Base-by-base conservation (phyloP, 1,140 invertebrate genomes). In the Drosophila athabasca region DNA sequence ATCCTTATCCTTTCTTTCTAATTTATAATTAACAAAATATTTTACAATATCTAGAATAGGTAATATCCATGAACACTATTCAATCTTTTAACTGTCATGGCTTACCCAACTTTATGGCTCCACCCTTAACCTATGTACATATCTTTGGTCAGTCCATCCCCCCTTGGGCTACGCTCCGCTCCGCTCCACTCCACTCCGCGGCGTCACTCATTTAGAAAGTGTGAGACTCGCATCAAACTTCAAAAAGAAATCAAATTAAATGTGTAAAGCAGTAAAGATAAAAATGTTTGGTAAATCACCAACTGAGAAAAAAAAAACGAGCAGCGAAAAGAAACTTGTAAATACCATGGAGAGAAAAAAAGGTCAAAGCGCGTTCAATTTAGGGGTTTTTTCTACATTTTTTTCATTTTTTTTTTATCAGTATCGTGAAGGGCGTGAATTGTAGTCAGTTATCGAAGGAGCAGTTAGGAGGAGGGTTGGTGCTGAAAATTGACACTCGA, bases 231-330 rank as follows among this genome's bases (percentile, higher is more conserved):
- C 83, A 83, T 88, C 84, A 83, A 88, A 88, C 83, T 88, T 88
- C 83, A 88, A 88, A 89, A 89, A 88, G 79, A 88, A 88, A 88
- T 88, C 83, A 88, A 88, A 88, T 88, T 88, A 88, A 88, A 88
- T 88, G 83, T 83, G 83, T 79, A 83, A 88, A 79, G 79, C 71
- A 88, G 79, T 66, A 64, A 45, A 87, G 82, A 87, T 83, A 88
- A 87, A 82, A 81, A 83, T 73, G 61, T 74, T 74, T 74, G 43
- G 49, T 31, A 19, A 48, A 44, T 60, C 60, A 39, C 41, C 43
- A 57, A 17, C 26, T 29, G 17, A 57, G 26, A 13, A 57, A 26
- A 13, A 65, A 49, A 58, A 76, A 65, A 29, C 13, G 19, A 22
- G 29, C 24, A 65, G 46, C 52, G 78, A 73, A 73, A 81, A 73